phyloP scores from a whole-genome alignment of 2,888 invertebrate genomes.

The Oxystoma pomonae region DNA sequence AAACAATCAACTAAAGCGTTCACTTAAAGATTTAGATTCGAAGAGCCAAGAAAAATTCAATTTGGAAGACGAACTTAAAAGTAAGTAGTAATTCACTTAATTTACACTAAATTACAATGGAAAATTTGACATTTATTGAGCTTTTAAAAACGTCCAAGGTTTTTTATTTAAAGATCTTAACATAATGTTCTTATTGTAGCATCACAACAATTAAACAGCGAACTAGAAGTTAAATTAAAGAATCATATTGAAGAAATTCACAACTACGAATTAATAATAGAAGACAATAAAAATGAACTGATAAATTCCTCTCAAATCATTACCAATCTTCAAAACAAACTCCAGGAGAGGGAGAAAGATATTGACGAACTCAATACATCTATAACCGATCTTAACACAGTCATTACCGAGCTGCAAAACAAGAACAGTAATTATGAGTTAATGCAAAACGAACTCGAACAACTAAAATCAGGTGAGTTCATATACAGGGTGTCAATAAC shows the following conservation, averaged over 20 bases:
- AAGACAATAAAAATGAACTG: constrained; percentile 42
- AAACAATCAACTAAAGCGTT: constrained; percentile 34
- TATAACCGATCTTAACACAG: constrained; percentile 51
- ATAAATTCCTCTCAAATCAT: constrained; percentile 37
- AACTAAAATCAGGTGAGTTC: constrained; percentile 53
- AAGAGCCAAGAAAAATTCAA: constrained; percentile 36
- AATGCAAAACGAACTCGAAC: constrained; percentile 54
- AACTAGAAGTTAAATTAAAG: constrained; percentile 35
- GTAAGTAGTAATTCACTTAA: too few relatives aligned
- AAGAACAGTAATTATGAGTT: constrained; percentile 48
- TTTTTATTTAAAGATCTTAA: too few relatives aligned
- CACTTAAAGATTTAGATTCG: constrained; percentile 33
- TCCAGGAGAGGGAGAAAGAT: constrained; percentile 36
- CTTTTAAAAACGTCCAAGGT: too few relatives aligned
- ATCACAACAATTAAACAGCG: constrained; percentile 30
- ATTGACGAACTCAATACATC: constrained; percentile 46
- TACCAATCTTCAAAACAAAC: constrained; percentile 34
- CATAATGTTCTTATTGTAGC: constrained; percentile 31
- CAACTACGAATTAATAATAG: constrained; percentile 37
- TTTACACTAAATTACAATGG: too few relatives aligned
- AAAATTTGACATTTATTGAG: too few relatives aligned
- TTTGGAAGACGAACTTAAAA: too few relatives aligned
- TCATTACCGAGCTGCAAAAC: constrained; percentile 51
- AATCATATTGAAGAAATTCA: constrained; percentile 37
- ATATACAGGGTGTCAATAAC: too few relatives aligned